Evolutionary conservation across 2,113 vertebrate genomes (phyloP), one percentile per base, ranked within the genome.

Genomic region (Diadophis punctatus): DNA sequence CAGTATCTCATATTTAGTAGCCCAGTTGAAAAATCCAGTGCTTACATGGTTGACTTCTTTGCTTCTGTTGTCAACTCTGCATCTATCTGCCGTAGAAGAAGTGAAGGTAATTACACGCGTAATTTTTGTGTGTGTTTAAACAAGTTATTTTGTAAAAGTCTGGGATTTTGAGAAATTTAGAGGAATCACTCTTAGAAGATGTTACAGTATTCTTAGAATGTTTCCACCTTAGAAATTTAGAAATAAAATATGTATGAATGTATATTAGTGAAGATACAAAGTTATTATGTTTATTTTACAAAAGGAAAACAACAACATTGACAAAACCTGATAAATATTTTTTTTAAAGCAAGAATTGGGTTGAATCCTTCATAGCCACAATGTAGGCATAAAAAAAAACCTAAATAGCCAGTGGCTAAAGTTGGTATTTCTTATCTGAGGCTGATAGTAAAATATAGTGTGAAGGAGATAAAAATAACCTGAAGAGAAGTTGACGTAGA

Each of bases 41-140:
- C 93, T 99, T 63, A 98, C 98, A 0, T 99, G 99, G 99, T 63
- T 98, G 58, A 98, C 98, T 86, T 98, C 98, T 58, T 97, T 99
- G 87, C 85, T 98, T 87, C 96, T 99, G 91, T 98, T 99, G 1
- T 98, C 97, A 90, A 98, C 98, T 0, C 96, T 99, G 60, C 98
- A 98, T 91, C 94, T 99, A 90, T 96, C 97, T n/a, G 94, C 97
- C 2, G 94, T 99, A 92, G 98, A 99, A 96, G 98, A 99, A 92
- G 92, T 98, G 10, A 98, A 99, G 98, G 99, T 99, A 96, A 96
- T 93, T 60, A n/a, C n/a, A 14, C 86, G 1, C 8, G 0, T 58
- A 89, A 51, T 89, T 84, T 87, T 89, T 74, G n/a, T 52, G 93
- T 94, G 0, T 16, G 43, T 58, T 56, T 8, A 23, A 53, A 14